Evolutionary conservation across 2,888 invertebrate species (phyloP).

Genomic region (Blera fallax): DNA sequence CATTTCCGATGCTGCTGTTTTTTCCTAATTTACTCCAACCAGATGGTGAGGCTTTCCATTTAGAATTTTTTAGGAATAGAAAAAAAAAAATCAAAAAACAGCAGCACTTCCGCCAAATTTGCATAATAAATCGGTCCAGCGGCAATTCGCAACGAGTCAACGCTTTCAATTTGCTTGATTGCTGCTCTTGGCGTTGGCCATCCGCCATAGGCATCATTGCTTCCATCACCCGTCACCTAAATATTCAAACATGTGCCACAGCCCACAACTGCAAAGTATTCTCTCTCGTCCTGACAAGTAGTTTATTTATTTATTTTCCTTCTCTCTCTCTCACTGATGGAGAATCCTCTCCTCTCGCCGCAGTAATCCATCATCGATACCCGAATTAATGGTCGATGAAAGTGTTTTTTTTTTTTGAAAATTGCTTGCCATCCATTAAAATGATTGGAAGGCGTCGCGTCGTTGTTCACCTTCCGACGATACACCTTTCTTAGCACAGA

Average conservation of each 20-base stretch:
- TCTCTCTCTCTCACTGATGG: background rate
- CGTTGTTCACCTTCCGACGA: background rate
- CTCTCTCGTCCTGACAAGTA: conserved; percentile 32
- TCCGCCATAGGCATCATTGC: background rate
- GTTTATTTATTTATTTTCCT: conserved; percentile 48
- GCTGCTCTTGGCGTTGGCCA: conserved; percentile 43
- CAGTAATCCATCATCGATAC: conserved; percentile 63
- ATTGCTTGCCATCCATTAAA: conserved; percentile 60
- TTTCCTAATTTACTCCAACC: background rate
- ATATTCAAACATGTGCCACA: conserved; percentile 57
- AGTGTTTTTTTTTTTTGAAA: conserved; percentile 42
- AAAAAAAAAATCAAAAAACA: background rate
- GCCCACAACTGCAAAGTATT: conserved; percentile 2
- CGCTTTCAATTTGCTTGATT: conserved; percentile 71
- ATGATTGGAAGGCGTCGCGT: conserved; percentile 59
- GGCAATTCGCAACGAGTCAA: conserved; percentile 61
- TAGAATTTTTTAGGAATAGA: background rate
- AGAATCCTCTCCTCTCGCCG: background rate
- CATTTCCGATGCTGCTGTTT: background rate
- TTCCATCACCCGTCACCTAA: background rate
- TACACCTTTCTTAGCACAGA: conserved; percentile 34
- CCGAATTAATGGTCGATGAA: conserved; percentile 63
- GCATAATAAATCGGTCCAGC: conserved; percentile 69
- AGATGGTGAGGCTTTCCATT: background rate
- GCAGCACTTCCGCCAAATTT: conserved; percentile 58